phyloP scores from a whole-genome alignment of 1,140 invertebrate species.

The Zaprionus kolodkinae region DNA sequence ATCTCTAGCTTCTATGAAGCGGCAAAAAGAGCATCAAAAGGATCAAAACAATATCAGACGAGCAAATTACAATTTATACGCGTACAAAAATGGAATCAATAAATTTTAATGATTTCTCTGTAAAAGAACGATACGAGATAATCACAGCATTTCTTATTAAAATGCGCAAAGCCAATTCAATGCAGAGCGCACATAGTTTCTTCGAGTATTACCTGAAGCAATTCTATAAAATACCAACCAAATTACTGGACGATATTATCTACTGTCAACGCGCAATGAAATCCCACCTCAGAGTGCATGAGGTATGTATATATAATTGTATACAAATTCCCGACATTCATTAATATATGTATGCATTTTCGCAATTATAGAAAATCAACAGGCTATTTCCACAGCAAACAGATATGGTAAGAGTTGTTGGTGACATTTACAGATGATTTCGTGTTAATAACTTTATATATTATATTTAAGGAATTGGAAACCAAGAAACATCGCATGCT shows the following conservation, averaged over 20 bases:
- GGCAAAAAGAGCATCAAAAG: conserved; percentile 56
- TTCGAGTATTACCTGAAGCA: conserved; percentile 72
- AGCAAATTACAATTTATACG: neutral
- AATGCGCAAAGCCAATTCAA: conserved; percentile 48
- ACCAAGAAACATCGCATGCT: conserved; percentile 56
- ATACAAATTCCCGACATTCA: neutral
- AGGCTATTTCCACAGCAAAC: conserved; percentile 17
- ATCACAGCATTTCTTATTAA: conserved; percentile 60
- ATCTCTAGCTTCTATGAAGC: conserved; percentile 34
- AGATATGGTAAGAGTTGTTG: conserved; percentile 45
- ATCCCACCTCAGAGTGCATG: conserved; percentile 63
- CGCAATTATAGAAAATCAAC: conserved; percentile 56
- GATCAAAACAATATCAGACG: conserved; percentile 20
- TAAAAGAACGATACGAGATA: conserved; percentile 60
- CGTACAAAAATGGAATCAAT: conserved; percentile 56
- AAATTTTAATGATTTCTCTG: conserved; percentile 65
- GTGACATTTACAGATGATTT: neutral
- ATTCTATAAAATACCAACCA: conserved; percentile 70
- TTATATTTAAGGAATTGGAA: conserved; percentile 40
- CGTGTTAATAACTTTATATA: neutral
- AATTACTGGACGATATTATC: conserved; percentile 72
- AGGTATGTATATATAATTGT: conserved; percentile 42
- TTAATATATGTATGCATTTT: too few species aligned
- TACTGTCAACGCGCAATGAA: conserved; percentile 76
- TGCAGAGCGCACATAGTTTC: conserved; percentile 52